Evolutionary conservation across 2,888 invertebrate species (phyloP), one percentile per base, ranked within the genome.

Genomic region (Lingula anatina): DNA sequence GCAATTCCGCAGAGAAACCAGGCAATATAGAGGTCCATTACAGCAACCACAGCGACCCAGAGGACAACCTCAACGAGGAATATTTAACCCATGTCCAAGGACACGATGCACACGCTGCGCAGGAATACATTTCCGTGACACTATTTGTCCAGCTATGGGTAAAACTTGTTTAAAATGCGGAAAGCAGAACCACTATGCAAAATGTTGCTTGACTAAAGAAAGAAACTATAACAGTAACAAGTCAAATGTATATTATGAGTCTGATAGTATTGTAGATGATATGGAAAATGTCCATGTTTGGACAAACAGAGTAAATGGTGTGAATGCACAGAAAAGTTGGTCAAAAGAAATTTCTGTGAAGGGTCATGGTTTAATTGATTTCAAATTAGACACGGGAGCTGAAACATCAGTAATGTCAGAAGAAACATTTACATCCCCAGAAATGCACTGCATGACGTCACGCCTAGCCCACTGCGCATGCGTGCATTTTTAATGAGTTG

Each of bases 111-210:
- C n/a, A n/a, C n/a, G n/a, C n/a, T n/a, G n/a, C n/a, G n/a, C n/a
- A n/a, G n/a, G n/a, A n/a, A n/a, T n/a, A n/a, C n/a, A n/a, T n/a
- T n/a, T n/a, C n/a, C n/a, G 15, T 5, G 24, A 7, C 5, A 37
- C n/a, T 15, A 43, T 23, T 5, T 50, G 51, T 31, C 51, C 51
- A 18, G 51, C 49, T 5, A 23, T 25, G 3, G 46, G 49, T 12
- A 49, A 49, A 31, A 26, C 23, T 4, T 49, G 49, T 31, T 20
- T 18, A 18, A 4, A 27, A 3, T 49, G 49, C 26, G 15, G 15
- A 12, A 31, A 38, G 26, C 24, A 23, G 39, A 49, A 49, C 35
- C 49, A 49, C 38, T 49, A 48, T 48, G 38, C 25, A 15, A 46
- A 28, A n/a, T n/a, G n/a, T n/a, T 12, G 37, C 38, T 18, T 49